These are phyloP conservation scores for Acleris laterana DNA, from an alignment of 2,888 invertebrate genomes.

Conservation along the genomic window DNA sequence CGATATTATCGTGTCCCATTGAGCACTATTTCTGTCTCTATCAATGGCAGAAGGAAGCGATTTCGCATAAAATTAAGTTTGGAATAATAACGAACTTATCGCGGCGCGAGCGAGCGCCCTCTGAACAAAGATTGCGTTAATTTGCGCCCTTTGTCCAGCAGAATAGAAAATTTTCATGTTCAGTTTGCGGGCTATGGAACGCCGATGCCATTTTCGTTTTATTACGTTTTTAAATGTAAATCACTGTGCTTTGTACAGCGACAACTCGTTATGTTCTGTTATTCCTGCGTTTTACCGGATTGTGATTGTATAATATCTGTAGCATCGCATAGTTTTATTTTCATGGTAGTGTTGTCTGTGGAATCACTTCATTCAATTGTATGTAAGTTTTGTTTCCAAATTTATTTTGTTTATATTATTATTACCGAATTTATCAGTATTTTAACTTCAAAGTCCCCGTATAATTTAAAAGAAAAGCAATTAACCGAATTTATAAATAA, in stretches of 20 bases:
- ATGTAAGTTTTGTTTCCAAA: too few species aligned
- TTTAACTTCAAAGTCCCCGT: too few species aligned
- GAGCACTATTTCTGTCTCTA: slow-evolving; percentile 30
- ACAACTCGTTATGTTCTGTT: slow-evolving; percentile 49
- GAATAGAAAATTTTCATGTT: slow-evolving; percentile 81
- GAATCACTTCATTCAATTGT: too few species aligned
- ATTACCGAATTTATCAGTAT: too few species aligned
- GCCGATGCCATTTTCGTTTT: slow-evolving; percentile 66
- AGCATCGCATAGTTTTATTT: too few species aligned
- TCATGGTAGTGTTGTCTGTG: too few species aligned
- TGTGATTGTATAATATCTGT: slow-evolving; percentile 8
- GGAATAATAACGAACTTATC: slow-evolving; percentile 79
- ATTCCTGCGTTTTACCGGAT: slow-evolving; percentile 18
- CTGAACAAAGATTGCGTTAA: slow-evolving; percentile 77
- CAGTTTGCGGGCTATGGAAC: slow-evolving; percentile 61
- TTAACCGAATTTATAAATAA: slow-evolving; percentile 31
- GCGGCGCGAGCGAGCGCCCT: slow-evolving; percentile 48
- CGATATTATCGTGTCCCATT: slow-evolving; percentile 29
- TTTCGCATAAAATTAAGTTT: slow-evolving; percentile 67
- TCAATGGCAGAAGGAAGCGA: slow-evolving; percentile 31
- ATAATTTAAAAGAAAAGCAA: slow-evolving; percentile 26
- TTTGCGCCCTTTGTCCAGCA: slow-evolving; percentile 78
- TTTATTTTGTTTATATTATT: too few species aligned
- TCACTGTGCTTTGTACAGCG: slow-evolving; percentile 70
- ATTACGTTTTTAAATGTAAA: slow-evolving; percentile 76